Evolutionary conservation across 2,113 vertebrate genomes (phyloP).

Genomic region (Ovibos moschatus): DNA sequence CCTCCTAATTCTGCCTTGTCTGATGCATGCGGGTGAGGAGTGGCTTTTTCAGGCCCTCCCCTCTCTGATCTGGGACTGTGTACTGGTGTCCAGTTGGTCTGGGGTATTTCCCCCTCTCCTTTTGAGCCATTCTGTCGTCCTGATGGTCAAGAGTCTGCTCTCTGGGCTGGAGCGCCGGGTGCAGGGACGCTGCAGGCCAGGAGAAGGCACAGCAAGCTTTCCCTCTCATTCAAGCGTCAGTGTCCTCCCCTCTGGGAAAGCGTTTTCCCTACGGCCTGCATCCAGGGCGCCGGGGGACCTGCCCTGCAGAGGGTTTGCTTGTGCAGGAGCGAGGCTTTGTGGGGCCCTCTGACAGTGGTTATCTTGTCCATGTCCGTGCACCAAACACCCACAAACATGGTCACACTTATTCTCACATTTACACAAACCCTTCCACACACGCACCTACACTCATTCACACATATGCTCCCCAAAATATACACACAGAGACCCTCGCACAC

Average conservation of each 20-base stretch:
- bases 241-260: slow-evolving; percentile 10
- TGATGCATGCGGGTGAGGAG: background rate
- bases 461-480: background rate
- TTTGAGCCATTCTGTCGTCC: slow-evolving; percentile 52
- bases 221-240: slow-evolving; percentile 25
- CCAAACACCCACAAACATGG: background rate
- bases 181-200: background rate
- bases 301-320: background rate
- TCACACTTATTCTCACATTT: background rate
- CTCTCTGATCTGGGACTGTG: background rate
- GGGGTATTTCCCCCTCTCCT: slow-evolving; percentile 29
- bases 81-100: slow-evolving; percentile 44
- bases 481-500: background rate
- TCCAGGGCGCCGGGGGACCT: slow-evolving; percentile 7
- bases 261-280: background rate
- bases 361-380: slow-evolving; percentile 46
- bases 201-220: background rate
- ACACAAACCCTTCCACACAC: no score
- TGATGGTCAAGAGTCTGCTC: slow-evolving; percentile 60
- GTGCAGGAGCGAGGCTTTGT: slow-evolving; percentile 32
- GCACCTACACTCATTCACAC: background rate
- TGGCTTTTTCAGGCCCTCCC: background rate
- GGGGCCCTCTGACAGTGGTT: slow-evolving; percentile 31
- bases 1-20: slow-evolving; percentile 43
- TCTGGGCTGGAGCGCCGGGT: background rate